phyloP scores from a whole-genome alignment of 2,888 invertebrate species.

The Brachynemurus nebulosus region DNA sequence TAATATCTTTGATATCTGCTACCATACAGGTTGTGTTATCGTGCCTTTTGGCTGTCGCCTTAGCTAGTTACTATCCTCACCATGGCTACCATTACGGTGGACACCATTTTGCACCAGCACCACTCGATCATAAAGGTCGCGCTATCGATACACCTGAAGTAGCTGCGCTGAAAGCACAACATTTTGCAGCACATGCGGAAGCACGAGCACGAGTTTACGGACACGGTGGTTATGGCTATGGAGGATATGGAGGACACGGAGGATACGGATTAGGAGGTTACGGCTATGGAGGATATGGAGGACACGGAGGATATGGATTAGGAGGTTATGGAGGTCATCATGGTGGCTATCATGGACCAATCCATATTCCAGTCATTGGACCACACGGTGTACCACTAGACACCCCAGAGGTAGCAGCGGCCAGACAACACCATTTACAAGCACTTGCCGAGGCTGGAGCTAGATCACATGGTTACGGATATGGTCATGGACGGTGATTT shows the following conservation, averaged over 20 bases:
- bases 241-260: too few relatives aligned
- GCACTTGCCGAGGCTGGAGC: slow-evolving; percentile 11
- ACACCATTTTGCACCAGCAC: too few relatives aligned
- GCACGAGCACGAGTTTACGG: slow-evolving; percentile 3
- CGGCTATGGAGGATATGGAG: too few relatives aligned
- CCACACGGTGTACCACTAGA: slow-evolving; percentile 14
- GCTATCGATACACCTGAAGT: slow-evolving; percentile 13
- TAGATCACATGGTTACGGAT: slow-evolving; percentile 6
- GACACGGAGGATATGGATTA: not conserved
- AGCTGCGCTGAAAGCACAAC: slow-evolving; percentile 9
- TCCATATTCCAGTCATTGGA: slow-evolving; percentile 31
- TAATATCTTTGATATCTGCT: too few relatives aligned
- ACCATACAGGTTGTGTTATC: too few relatives aligned
- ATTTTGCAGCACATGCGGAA: slow-evolving; percentile 12
- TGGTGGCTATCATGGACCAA: slow-evolving; percentile 25
- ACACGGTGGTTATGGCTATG: too few relatives aligned
- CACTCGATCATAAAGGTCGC: slow-evolving; percentile 6
- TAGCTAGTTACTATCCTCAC: too few relatives aligned
- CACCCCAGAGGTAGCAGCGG: slow-evolving; percentile 13
- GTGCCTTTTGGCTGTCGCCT: too few relatives aligned
- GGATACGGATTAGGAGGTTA: too few relatives aligned
- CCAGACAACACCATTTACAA: slow-evolving; percentile 9
- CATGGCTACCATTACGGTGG: too few relatives aligned
- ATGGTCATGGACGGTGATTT: too few relatives aligned
- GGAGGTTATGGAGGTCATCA: not conserved